Evolutionary conservation across 92 coral and sea anemone genomes (phyloP), one percentile per base, ranked within the genome.

Genomic region (Palythoa heliodiscus): DNA sequence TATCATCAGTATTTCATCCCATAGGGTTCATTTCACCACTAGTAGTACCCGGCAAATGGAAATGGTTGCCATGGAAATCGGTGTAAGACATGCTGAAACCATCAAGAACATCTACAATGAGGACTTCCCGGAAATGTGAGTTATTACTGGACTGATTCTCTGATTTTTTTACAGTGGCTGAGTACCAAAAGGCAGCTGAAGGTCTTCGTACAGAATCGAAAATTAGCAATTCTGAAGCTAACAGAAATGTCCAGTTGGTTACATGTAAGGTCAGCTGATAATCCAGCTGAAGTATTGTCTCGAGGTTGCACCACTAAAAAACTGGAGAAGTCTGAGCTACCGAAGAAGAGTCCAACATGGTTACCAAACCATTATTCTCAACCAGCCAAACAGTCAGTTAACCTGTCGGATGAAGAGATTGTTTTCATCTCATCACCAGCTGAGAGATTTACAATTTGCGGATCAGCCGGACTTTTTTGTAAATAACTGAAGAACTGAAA

Each of bases 11-110:
- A 82, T 83, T 83, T 83, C 88, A 88, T 88, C 88, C 91, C 43
- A 75, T 88, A 50, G 91, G 91, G 8, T 55, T 88, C 87, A 75
- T 88, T 75, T 88, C 91, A 16, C 91, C 88, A 3, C 83, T 83
- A 24, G 77, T 83, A 82, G 88, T 83, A 47, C 91, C 91, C 52
- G 91, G 83, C 40, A 75, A 83, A 58, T n/a, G n/a, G n/a, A n/a
- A n/a, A n/a, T n/a, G n/a, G n/a, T n/a, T n/a, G n/a, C n/a, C n/a
- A n/a, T n/a, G n/a, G n/a, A n/a, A n/a, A n/a, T n/a, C n/a, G 79
- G 89, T 69, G 91, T 89, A 71, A 70, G 76, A 58, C 91, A 71
- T 63, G 88, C 58, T 78, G 64, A 52, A 78, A 70, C 89, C 86
- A 86, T 86, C 52, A 82, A 61, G 52, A 71, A 82, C 7, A 83